phyloP scores from a whole-genome alignment of 2,797 vertebrate genomes.

The Tragopan temminckii region DNA sequence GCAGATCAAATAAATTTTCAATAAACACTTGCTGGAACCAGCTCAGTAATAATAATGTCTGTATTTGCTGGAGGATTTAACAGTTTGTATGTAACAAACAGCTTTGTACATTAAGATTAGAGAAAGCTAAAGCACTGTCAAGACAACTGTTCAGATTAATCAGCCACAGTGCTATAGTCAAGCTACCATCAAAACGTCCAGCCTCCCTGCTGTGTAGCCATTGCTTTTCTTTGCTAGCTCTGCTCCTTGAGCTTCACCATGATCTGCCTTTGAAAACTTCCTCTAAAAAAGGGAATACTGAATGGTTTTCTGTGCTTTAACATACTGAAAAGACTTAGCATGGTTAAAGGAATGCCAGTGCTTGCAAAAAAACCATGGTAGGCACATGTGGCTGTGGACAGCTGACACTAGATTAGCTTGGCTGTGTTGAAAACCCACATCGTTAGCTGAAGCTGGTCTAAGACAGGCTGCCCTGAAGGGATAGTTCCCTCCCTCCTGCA shows the following conservation, averaged over 20 bases:
- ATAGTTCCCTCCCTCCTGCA: not conserved
- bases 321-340: not conserved
- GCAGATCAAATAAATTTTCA: not conserved
- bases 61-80: not conserved
- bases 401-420: not conserved
- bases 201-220: not conserved
- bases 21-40: not conserved
- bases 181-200: not conserved
- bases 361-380: not conserved
- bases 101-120: not conserved
- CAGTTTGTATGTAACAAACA: not conserved
- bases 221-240: not conserved
- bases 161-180: not conserved
- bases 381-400: not conserved
- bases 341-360: conserved; percentile 13
- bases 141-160: not conserved
- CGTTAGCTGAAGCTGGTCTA: not conserved
- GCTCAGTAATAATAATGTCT: not conserved
- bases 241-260: not conserved
- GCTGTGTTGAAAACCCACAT: not conserved
- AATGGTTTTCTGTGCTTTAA: not conserved
- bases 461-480: not conserved
- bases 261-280: not conserved
- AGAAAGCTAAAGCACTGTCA: not conserved
- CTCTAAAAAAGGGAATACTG: not conserved